Conservation (phyloP, 1,140 invertebrate species). For the Saxidomus purpurata region DNA sequence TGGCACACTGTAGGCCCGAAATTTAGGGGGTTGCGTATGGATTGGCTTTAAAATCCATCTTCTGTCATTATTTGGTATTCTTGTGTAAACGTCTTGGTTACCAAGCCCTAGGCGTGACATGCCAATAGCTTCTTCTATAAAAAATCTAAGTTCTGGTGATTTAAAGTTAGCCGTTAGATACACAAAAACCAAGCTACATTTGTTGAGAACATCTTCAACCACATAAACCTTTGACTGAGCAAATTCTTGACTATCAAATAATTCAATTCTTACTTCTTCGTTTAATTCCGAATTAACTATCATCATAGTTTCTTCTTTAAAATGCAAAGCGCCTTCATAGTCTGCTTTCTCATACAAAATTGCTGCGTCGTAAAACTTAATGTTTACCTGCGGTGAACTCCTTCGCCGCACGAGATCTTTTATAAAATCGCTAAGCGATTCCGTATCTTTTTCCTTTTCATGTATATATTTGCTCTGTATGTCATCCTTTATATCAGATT, state of each 20-base stretch:
- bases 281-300: neutral
- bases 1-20: constrained; percentile 2
- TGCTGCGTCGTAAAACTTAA: constrained; percentile 38
- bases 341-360: constrained; percentile 53
- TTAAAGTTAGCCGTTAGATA: constrained; percentile 18
- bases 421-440: neutral
- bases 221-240: constrained; percentile 27
- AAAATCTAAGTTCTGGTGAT: constrained; percentile 10
- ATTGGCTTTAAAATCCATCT: constrained; percentile 39
- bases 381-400: neutral
- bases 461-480: neutral
- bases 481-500: neutral
- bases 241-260: constrained; percentile 53
- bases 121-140: constrained; percentile 39
- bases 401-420: neutral
- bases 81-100: neutral
- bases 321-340: neutral
- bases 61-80: neutral
- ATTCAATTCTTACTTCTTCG: constrained; percentile 38
- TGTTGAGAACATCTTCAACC: constrained; percentile 30
- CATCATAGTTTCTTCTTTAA: neutral
- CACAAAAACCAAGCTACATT: constrained; percentile 39
- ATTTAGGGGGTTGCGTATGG: neutral
- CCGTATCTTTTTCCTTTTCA: neutral
- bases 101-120: neutral